Evolutionary conservation across 1,140 invertebrate genomes (phyloP).

Genomic region (Zaprionus tsacasi): DNA sequence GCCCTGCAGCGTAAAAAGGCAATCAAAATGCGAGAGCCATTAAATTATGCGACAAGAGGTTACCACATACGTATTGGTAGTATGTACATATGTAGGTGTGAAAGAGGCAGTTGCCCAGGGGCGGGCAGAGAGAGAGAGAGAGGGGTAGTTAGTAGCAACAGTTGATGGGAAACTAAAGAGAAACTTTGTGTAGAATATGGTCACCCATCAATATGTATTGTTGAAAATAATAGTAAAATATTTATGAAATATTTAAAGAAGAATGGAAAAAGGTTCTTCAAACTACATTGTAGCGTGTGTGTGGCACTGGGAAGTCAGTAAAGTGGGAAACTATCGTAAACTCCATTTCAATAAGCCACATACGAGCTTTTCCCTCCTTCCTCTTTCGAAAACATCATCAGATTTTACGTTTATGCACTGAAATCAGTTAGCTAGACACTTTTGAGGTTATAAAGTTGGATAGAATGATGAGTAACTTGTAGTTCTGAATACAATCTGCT

Average conservation of each 20-base stretch:
- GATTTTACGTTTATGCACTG: background rate
- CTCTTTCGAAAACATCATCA: background rate
- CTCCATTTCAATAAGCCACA: background rate
- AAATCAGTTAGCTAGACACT: background rate
- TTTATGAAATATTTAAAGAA: background rate
- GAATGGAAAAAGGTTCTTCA: background rate
- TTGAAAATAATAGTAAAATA: background rate
- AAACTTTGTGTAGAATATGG: background rate
- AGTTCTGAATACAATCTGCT: background rate
- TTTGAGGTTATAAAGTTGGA: background rate
- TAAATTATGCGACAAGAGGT: constrained; percentile 26
- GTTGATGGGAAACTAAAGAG: background rate
- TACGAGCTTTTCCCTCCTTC: background rate
- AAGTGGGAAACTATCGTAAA: background rate
- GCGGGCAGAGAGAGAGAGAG: no score
- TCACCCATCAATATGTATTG: background rate
- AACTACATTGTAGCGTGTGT: background rate
- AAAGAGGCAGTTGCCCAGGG: background rate
- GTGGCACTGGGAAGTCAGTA: background rate
- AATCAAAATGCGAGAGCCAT: constrained; percentile 28
- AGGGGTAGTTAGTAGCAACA: background rate
- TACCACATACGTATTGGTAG: no score
- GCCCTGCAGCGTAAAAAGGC: constrained; percentile 55
- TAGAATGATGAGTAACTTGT: background rate
- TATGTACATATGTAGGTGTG: background rate